Evolutionary conservation across 2,888 invertebrate species (phyloP).

Genomic region (Panorpa germanica): DNA sequence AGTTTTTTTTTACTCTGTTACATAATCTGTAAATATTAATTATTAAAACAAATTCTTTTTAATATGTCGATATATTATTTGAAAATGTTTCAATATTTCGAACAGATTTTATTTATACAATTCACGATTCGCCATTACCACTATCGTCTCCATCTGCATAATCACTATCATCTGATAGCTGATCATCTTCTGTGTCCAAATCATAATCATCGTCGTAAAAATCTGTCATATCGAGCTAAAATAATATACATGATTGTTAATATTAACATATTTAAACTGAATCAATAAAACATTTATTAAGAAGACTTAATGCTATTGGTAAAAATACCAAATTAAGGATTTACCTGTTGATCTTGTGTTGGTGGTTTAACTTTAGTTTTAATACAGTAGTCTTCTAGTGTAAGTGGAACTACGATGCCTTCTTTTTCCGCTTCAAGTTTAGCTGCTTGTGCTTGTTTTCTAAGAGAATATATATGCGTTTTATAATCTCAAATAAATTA

Average conservation of each 20-base stretch:
- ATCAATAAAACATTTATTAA: not conserved
- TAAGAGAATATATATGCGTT: constrained; percentile 21
- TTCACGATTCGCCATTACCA: constrained; percentile 85
- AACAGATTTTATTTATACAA: too few species aligned
- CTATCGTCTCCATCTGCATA: constrained; percentile 71
- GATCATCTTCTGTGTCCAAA: constrained; percentile 51
- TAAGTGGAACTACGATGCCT: constrained; percentile 90
- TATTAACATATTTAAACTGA: constrained; percentile 3
- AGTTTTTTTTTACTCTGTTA: too few species aligned
- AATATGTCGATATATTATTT: too few species aligned
- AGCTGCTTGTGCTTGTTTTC: constrained; percentile 93
- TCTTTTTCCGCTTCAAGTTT: constrained; percentile 91
- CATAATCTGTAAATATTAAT: too few species aligned
- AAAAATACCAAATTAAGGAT: constrained; percentile 9
- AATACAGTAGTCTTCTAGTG: constrained; percentile 96
- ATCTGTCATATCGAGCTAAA: constrained; percentile 74
- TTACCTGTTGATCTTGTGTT: constrained; percentile 51
- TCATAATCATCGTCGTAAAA: constrained; percentile 94
- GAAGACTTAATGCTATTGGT: not conserved
- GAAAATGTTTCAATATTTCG: too few species aligned
- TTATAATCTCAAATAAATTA: constrained; percentile 1
- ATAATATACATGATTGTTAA: constrained; percentile 10
- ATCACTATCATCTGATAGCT: constrained; percentile 46
- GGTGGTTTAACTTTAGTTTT: constrained; percentile 78
- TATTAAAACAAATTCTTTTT: too few species aligned